Percentiles rank a stretch among this genome's conserved stretches.
phyloP scores from a whole-genome alignment of 2,797 vertebrate species.

The Caiman crocodilus region DNA sequence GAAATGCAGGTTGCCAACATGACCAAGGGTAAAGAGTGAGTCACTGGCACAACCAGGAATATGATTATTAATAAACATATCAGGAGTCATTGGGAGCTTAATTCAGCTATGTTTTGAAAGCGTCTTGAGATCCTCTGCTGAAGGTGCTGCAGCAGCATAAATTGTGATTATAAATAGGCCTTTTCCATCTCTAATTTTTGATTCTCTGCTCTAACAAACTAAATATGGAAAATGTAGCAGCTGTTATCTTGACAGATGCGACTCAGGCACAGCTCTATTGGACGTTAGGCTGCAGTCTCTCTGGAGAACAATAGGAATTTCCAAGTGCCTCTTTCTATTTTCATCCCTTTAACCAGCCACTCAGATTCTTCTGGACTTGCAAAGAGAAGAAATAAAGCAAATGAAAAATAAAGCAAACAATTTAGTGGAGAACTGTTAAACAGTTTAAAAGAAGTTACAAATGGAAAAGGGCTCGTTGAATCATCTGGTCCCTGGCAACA shows the following conservation, averaged over 20 bases:
- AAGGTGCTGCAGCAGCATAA: conserved; percentile 34
- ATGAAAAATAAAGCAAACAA: conserved; percentile 6
- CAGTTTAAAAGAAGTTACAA: neutral
- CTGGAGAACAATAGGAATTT: conserved; percentile 68
- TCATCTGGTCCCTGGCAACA: neutral
- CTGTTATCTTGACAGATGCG: conserved; percentile 70
- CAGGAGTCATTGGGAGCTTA: conserved; percentile 27
- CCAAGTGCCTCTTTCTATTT: conserved; percentile 49
- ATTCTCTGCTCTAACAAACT: conserved; percentile 40
- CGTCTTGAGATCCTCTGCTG: conserved; percentile 7
- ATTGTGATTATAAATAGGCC: conserved; percentile 68
- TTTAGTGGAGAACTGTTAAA: neutral
- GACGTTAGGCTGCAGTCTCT: conserved; percentile 26
- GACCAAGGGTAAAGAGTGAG: conserved; percentile 39
- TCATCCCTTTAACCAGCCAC: conserved; percentile 29
- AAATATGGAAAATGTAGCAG: conserved; percentile 69
- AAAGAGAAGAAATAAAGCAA: conserved; percentile 23
- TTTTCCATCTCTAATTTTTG: conserved; percentile 64
- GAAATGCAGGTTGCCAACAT: neutral
- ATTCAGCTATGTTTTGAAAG: conserved; percentile 11
- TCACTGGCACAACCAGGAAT: conserved; percentile 4
- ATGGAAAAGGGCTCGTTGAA: neutral
- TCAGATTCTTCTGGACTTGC: neutral
- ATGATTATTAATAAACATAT: conserved; percentile 42
- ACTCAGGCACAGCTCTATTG: conserved; percentile 36